Evolutionary conservation across 2,113 vertebrate species (phyloP).

Genomic region (Cephalophus harveyi): DNA sequence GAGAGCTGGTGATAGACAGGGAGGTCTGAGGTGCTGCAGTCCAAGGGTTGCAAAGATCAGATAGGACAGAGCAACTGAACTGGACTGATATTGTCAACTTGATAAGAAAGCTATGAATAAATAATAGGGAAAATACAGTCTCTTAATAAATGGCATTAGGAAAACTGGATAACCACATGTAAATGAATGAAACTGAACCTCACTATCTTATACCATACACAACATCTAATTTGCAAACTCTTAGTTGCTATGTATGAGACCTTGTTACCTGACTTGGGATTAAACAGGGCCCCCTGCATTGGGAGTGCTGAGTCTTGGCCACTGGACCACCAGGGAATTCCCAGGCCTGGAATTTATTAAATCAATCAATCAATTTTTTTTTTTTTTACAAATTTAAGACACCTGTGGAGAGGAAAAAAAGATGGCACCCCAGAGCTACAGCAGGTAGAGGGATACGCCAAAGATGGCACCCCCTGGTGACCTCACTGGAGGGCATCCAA

Average conservation of each 20-base stretch:
- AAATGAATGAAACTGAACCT: not conserved
- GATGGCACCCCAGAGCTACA: not conserved
- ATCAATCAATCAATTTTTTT: not conserved
- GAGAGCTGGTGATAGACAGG: not conserved
- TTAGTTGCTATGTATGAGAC: not conserved
- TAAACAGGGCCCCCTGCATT: not conserved
- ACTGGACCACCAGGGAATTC: not conserved
- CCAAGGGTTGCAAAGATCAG: not conserved
- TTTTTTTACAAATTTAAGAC: not conserved
- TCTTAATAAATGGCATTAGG: not conserved
- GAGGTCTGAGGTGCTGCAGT: not conserved
- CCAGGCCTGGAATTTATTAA: not conserved
- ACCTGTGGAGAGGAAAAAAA: not conserved
- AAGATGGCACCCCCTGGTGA: not conserved
- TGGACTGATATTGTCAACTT: not conserved
- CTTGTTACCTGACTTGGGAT: not conserved
- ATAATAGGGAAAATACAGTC: not conserved
- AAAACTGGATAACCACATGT: not conserved
- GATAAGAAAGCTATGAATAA: not conserved
- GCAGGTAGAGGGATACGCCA: not conserved
- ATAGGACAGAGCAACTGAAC: not conserved
- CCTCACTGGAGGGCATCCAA: not conserved
- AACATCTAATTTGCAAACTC: not conserved
- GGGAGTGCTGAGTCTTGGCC: not conserved
- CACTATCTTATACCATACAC: not conserved